Evolutionary conservation across 2,797 vertebrate genomes (phyloP).

Genomic region (Cyprinodon diabolis): DNA sequence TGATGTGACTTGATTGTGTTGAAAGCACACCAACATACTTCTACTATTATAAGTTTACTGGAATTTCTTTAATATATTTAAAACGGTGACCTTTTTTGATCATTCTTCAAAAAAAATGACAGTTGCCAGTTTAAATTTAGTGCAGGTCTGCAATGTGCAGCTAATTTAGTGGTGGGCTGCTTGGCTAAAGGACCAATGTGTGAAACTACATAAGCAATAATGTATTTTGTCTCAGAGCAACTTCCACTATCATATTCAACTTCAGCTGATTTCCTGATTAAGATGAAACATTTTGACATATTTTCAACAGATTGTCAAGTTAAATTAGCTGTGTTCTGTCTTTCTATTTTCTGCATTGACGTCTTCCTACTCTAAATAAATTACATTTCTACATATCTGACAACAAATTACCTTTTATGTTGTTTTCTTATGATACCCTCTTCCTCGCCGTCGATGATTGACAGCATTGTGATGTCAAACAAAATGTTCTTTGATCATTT

Average conservation of each 20-base stretch:
- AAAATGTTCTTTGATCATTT: not conserved
- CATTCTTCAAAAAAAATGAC: conserved; percentile 14
- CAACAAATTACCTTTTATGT: not conserved
- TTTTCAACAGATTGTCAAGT: conserved; percentile 35
- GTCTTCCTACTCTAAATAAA: conserved; percentile 11
- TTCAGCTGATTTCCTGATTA: conserved; percentile 50
- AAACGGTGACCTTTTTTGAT: conserved; percentile 1
- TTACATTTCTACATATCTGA: conserved; percentile 9
- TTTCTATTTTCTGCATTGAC: conserved; percentile 31
- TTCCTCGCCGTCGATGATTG: not conserved
- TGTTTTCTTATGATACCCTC: conserved; percentile 5
- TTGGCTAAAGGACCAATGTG: conserved; percentile 36
- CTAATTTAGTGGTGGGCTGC: conserved; percentile 13
- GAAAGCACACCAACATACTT: conserved; percentile 4
- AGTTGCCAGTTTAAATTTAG: conserved; percentile 14
- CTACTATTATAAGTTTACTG: not conserved
- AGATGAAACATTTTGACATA: conserved; percentile 38
- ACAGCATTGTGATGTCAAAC: not conserved
- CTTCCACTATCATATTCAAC: conserved; percentile 48
- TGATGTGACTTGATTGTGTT: conserved; percentile 1
- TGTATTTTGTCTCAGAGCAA: conserved; percentile 49
- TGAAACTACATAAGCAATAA: conserved; percentile 48
- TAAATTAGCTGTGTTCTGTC: conserved; percentile 30
- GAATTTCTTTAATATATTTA: not conserved
- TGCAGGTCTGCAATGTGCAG: conserved; percentile 32